Conservation (phyloP, 1,140 invertebrate species). For the Agrypnia vestita region DNA sequence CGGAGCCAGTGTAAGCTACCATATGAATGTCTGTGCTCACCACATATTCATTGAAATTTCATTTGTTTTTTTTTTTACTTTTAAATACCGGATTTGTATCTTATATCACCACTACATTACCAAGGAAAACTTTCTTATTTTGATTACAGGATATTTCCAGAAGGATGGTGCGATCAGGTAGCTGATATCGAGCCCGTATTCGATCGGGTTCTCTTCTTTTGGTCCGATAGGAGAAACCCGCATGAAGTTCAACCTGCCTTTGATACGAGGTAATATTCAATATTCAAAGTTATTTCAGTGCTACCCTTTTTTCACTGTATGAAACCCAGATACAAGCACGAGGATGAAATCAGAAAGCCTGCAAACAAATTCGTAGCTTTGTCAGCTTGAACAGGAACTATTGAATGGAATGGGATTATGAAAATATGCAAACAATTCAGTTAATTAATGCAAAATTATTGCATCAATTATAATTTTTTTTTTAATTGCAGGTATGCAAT, state of each 20-base stretch:
- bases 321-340: neutral
- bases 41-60: too few relatives aligned
- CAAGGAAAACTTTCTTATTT: neutral
- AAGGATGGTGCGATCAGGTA: constrained; percentile 84
- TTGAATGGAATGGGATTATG: neutral
- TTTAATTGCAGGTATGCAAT: constrained; percentile 85
- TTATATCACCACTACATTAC: neutral
- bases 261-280: constrained; percentile 77
- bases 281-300: constrained; percentile 13
- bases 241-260: constrained; percentile 96
- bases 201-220: constrained; percentile 96
- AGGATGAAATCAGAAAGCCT: neutral
- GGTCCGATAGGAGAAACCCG: constrained; percentile 96
- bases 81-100: too few relatives aligned
- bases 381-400: too few relatives aligned
- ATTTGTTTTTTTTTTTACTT: too few relatives aligned
- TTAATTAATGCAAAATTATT: neutral
- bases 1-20: too few relatives aligned
- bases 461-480: constrained; percentile 20
- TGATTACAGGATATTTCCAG: constrained; percentile 88
- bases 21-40: too few relatives aligned
- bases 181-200: constrained; percentile 95
- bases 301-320: neutral
- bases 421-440: too few relatives aligned
- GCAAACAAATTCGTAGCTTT: too few relatives aligned